Base-by-base conservation (phyloP, 2,797 vertebrate genomes). In the Amphiprion clarkii region DNA sequence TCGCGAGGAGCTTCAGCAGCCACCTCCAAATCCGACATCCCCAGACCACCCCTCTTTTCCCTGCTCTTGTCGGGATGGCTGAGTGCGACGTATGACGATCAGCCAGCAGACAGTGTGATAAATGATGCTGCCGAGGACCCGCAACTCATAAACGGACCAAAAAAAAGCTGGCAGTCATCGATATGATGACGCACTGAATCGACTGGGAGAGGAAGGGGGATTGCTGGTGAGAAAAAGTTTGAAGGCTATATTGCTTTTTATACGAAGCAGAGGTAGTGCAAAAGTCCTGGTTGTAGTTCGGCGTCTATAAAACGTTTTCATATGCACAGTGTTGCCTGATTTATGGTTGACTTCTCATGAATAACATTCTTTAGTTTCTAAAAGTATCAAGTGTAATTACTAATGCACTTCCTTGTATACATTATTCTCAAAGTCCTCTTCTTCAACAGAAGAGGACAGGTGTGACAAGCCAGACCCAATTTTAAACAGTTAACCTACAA, bases 71-170 rank as follows among this genome's bases (percentile, higher is more conserved):
- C 85, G 83, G 61, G 75, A 82, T 1, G 33, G 54, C 72, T 67
- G 74, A 83, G 84, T 31, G 55, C 79, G 82, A 88, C 78, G 48
- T 78, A 84, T 78, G 82, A 79, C 53, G 46, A 78, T 80, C 78
- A 51, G 75, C 40, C 14, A 0, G 67, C 53, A 44, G 90, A 82
- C 84, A 68, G 81, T 1, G 54, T 89, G 91, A 91, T 87, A 36
- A 88, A 88, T 81, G 83, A 77, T 13, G 29, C 76, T 0, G 56
- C 67, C 7, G 54, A 78, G 39, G 74, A 73, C 14, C 62, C 13
- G 17, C 51, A 11, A 77, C 79, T 86, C 71, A 72, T 71, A 80
- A 81, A 83, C 3, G 11, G 57, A 65, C 33, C 27, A 51, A 69
- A 80, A 85, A 85, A 53, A 72, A 59, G 58, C 74, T 23, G 71